Evolutionary conservation across 53 echinoderm and acorn worm species (phyloP).

Genomic region (Paelopatides confundens): DNA sequence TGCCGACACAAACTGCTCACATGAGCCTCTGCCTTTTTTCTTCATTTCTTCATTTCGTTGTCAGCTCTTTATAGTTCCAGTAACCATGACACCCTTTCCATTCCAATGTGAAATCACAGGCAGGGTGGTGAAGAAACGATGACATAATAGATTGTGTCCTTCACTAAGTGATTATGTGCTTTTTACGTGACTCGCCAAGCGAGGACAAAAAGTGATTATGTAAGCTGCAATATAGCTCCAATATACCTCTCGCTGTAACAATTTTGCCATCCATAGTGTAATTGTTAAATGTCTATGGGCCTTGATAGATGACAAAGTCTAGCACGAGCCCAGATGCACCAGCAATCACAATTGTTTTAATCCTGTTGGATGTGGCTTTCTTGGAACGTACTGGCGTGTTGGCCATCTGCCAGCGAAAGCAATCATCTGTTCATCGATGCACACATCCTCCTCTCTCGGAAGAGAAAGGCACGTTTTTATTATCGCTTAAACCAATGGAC

Average conservation of each 20-base stretch:
- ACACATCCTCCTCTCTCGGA: conserved; percentile 20
- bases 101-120: neutral
- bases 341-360: neutral
- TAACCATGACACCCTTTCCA: too few relatives aligned
- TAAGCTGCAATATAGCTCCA: neutral
- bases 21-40: neutral
- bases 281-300: neutral
- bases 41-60: conserved; percentile 17
- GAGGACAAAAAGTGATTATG: too few relatives aligned
- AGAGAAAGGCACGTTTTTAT: conserved; percentile 19
- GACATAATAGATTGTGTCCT: conserved; percentile 19
- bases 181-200: too few relatives aligned
- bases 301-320: conserved; percentile 39
- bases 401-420: conserved; percentile 27
- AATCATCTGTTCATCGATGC: conserved; percentile 45
- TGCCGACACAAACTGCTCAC: neutral
- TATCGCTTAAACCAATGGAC: neutral
- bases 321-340: conserved; percentile 33
- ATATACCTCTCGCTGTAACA: neutral
- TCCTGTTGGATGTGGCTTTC: too few relatives aligned
- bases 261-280: neutral
- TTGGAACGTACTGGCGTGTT: conserved; percentile 6
- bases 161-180: conserved; percentile 8
- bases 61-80: too few relatives aligned
- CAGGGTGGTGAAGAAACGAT: conserved; percentile 1